Percentiles rank a stretch among this genome's conserved stretches.
phyloP scores from a whole-genome alignment of 2,113 vertebrate genomes.

The Haemorhous mexicanus region DNA sequence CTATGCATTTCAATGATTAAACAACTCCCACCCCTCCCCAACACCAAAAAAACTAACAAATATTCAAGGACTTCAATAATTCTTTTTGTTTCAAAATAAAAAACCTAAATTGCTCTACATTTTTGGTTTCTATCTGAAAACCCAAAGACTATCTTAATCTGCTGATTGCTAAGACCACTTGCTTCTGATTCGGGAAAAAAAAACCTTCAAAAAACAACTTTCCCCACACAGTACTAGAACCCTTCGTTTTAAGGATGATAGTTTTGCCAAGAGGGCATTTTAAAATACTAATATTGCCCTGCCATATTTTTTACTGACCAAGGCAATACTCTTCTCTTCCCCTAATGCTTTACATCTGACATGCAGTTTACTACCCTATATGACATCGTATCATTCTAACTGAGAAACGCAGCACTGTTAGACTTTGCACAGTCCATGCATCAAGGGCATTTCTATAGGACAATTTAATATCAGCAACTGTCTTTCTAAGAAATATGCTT shows the following conservation, averaged over 20 bases:
- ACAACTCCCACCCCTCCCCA: fast-evolving
- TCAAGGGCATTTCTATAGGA: background rate
- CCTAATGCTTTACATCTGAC: background rate
- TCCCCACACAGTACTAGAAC: background rate
- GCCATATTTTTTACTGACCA: background rate
- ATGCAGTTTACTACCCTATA: background rate
- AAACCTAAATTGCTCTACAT: background rate
- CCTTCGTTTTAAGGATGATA: background rate
- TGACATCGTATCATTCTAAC: fast-evolving
- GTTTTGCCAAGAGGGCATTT: background rate
- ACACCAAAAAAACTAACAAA: background rate
- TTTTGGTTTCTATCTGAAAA: background rate
- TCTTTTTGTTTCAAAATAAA: background rate
- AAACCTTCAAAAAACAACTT: background rate
- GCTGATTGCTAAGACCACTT: background rate
- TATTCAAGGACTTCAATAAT: background rate
- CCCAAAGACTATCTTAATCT: background rate
- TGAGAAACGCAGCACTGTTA: background rate
- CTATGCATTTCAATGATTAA: background rate
- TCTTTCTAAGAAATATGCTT: background rate
- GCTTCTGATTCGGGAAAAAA: background rate
- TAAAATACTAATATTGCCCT: background rate
- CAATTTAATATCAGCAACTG: background rate
- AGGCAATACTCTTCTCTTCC: background rate
- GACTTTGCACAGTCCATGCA: background rate